These are phyloP conservation scores for Cecropterus lyciades DNA, from an alignment of 1,140 invertebrate genomes.

Conservation along the genomic window DNA sequence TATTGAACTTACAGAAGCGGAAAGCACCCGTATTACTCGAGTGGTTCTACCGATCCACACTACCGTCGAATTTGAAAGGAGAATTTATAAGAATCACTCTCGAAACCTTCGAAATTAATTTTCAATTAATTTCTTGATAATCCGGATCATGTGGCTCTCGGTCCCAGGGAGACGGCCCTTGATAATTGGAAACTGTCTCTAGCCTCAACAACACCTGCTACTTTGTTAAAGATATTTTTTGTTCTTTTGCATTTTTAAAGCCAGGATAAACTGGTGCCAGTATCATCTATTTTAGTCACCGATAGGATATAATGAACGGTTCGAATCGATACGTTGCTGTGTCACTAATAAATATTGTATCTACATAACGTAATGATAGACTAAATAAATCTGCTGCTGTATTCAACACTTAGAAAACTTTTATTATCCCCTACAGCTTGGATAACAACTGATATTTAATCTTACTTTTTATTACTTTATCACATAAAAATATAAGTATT, in stretches of 20 bases:
- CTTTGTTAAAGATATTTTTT: constrained; percentile 37
- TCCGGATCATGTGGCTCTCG: constrained; percentile 64
- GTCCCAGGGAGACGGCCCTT: constrained; percentile 49
- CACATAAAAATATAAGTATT: not conserved
- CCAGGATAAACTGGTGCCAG: constrained; percentile 28
- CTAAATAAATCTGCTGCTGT: constrained; percentile 19
- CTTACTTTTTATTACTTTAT: not conserved
- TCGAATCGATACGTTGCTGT: constrained; percentile 23
- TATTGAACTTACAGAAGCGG: no score
- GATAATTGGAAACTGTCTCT: constrained; percentile 71
- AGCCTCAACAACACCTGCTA: constrained; percentile 57
- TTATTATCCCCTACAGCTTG: not conserved
- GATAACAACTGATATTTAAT: constrained; percentile 1
- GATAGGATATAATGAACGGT: constrained; percentile 29
- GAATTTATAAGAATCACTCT: no score
- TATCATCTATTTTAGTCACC: constrained; percentile 32
- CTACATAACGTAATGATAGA: constrained; percentile 28
- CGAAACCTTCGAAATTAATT: constrained; percentile 61
- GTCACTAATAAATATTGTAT: constrained; percentile 26
- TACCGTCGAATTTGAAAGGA: constrained; percentile 53
- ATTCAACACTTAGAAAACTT: not conserved
- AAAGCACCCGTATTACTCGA: constrained; percentile 5
- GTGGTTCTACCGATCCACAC: constrained; percentile 6
- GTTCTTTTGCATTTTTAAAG: constrained; percentile 36
- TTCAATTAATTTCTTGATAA: constrained; percentile 77